Conservation (phyloP, 2,113 vertebrate genomes). For the Saguinus imperator region DNA sequence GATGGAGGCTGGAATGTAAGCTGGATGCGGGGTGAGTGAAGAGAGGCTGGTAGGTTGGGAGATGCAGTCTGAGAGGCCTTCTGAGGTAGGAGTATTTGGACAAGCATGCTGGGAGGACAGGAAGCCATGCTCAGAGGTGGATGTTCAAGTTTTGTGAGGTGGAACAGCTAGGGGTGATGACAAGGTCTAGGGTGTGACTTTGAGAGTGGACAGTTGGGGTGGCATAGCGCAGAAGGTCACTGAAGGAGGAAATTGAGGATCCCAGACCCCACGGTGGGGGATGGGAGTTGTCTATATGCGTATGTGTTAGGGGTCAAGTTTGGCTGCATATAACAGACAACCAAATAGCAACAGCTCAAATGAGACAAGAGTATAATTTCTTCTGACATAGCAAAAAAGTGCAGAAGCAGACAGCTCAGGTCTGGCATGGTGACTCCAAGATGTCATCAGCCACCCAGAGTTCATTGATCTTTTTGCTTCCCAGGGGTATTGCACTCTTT, state of each 20-base stretch:
- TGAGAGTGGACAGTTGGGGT: neutral
- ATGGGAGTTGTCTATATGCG: neutral
- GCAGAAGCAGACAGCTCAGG: neutral
- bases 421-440: neutral
- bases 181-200: neutral
- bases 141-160: neutral
- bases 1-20: neutral
- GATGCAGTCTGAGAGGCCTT: neutral
- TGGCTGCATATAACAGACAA: neutral
- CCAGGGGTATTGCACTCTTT: neutral
- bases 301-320: neutral
- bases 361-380: neutral
- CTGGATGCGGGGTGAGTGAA: too few species aligned
- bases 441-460: neutral
- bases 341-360: neutral
- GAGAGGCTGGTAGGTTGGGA: neutral
- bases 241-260: neutral
- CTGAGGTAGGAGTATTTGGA: neutral
- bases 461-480: neutral
- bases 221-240: neutral
- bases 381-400: neutral
- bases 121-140: neutral
- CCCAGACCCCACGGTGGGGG: neutral
- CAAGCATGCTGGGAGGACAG: neutral
- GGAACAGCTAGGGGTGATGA: neutral